Conservation (phyloP, 2,113 vertebrate species). For the Danio rerio region DNA sequence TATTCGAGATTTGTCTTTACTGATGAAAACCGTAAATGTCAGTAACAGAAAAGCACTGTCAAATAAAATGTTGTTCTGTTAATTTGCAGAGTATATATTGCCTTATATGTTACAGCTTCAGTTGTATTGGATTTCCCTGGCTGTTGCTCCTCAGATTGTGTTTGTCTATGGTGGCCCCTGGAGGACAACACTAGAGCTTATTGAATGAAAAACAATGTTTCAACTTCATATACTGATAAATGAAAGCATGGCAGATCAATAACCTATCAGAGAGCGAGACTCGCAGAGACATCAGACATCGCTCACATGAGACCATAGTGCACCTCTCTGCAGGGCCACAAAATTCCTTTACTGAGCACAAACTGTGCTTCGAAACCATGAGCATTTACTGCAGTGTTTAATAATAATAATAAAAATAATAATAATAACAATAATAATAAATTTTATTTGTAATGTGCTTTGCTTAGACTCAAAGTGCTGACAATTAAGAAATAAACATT, state of each 20-base stretch:
- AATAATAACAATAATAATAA: no score
- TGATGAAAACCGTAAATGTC: no score
- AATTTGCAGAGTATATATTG: background rate
- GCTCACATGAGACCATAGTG: background rate
- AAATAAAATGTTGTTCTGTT: no score
- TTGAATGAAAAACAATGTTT: conserved; percentile 23
- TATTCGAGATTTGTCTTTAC: no score
- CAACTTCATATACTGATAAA: conserved; percentile 12
- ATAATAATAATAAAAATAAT: no score
- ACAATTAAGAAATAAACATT: background rate
- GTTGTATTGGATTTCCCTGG: background rate
- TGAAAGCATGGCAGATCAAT: conserved; percentile 25
- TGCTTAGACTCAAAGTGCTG: no score
- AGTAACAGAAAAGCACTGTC: no score
- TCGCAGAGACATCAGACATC: background rate
- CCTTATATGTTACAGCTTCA: conserved; percentile 1
- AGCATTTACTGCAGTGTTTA: background rate
- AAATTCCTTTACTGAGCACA: background rate
- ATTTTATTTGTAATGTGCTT: no score
- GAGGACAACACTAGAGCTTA: background rate
- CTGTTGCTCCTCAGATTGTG: conserved; percentile 17
- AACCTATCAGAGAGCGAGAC: conserved; percentile 15
- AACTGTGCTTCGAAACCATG: background rate
- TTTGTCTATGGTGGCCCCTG: background rate
- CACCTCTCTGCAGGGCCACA: background rate